Base-by-base conservation (phyloP, 2,888 invertebrate species). In the Portevinia maculata region DNA sequence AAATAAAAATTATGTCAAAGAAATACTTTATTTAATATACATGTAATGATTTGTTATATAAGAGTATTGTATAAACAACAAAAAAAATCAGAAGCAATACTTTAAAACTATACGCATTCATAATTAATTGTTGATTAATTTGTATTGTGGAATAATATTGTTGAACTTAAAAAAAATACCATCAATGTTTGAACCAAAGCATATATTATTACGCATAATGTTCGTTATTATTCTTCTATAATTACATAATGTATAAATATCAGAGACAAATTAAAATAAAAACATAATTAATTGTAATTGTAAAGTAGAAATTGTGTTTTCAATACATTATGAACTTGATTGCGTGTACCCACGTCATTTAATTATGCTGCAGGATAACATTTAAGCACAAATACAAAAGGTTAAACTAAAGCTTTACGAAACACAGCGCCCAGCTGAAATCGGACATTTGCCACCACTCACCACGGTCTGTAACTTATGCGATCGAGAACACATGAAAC, bases 201-300 rank as follows among this genome's bases (percentile, higher is more conserved):
- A 48, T 30, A 48, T 64, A 75, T 70, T 46, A 64, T 70, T 70
- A 52, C n/a, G n/a, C n/a, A 62, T 75, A 81, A 39, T 76, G 81
- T 81, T 76, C 64, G 59, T 76, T 81, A 81, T 70, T 74, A 81
- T 70, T 69, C 64, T 70, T 57, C 62, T 65, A 75, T 55, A 52
- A 60, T 53, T 53, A n/a, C n/a, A n/a, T n/a, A n/a, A 55, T 69
- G 59, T 65, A 76, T 65, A 59, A 81, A 75, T 59, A 81, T 70
- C 34, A 57, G 74, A 57, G 17, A 57, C 65, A 59, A 32, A n/a
- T n/a, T 60, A 37, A 62, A 78, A 53, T 44, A 50, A 60, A 67
- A 32, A 39, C 44, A 55, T 48, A 59, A 78, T 59, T 75, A 60
- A 65, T n/a, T n/a, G n/a, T n/a, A n/a, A 76, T 53, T 81, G 70